These are phyloP conservation scores for Polyommatus icarus DNA, from an alignment of 2,888 invertebrate species.

Conservation along the genomic window DNA sequence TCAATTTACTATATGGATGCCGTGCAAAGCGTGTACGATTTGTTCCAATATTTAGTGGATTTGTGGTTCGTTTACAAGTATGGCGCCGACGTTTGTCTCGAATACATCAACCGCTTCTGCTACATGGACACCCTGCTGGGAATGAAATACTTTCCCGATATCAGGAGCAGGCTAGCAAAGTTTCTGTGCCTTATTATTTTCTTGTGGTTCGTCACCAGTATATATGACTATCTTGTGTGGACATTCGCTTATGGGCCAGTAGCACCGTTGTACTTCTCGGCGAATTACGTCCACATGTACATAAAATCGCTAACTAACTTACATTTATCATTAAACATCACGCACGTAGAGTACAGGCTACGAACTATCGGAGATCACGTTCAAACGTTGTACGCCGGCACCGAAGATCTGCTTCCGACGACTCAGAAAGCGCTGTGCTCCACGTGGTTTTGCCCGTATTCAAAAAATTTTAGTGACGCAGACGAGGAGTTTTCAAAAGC, in stretches of 20 bases:
- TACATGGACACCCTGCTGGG: constrained; percentile 56
- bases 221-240: constrained; percentile 57
- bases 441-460: constrained; percentile 13
- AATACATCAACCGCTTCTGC: constrained; percentile 58
- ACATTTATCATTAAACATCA: constrained; percentile 59
- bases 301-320: constrained; percentile 62
- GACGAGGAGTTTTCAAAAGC: constrained; percentile 28
- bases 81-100: constrained; percentile 53
- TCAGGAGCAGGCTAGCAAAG: constrained; percentile 49
- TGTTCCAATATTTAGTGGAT: constrained; percentile 58
- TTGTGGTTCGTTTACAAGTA: constrained; percentile 57
- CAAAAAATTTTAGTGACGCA: constrained; percentile 17
- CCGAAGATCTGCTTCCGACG: constrained; percentile 12
- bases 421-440: not conserved
- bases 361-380: constrained; percentile 52
- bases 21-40: constrained; percentile 57
- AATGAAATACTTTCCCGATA: constrained; percentile 45
- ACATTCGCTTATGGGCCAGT: constrained; percentile 48
- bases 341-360: constrained; percentile 57
- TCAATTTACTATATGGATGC: constrained; percentile 55
- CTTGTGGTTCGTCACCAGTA: constrained; percentile 52
- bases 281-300: constrained; percentile 55
- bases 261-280: constrained; percentile 48
- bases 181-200: constrained; percentile 46
- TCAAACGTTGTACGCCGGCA: constrained; percentile 46